Evolutionary conservation across 1,140 invertebrate species (phyloP).

Genomic region (Lithobius niger): DNA sequence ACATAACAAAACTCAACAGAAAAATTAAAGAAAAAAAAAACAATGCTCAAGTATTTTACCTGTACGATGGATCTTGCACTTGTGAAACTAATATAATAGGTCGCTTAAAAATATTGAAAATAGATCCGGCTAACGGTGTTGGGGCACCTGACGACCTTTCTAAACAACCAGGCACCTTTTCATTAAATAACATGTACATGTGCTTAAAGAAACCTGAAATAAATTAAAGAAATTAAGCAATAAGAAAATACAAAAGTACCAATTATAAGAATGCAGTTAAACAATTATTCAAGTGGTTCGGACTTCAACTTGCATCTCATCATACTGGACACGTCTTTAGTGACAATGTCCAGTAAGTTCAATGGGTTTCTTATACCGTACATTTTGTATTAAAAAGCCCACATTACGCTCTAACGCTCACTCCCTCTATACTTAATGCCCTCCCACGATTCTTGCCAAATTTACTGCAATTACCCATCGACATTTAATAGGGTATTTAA

Average conservation of each 20-base stretch:
- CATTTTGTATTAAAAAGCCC: no score
- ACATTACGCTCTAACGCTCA: no score
- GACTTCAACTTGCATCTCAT: not conserved
- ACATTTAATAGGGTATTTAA: no score
- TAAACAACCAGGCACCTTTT: constrained; percentile 53
- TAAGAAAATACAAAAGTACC: constrained; percentile 7
- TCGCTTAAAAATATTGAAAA: constrained; percentile 58
- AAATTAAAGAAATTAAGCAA: constrained; percentile 23
- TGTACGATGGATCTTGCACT: not conserved
- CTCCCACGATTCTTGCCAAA: no score
- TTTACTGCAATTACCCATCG: no score
- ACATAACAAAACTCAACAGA: no score
- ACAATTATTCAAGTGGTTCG: not conserved
- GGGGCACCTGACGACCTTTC: constrained; percentile 52
- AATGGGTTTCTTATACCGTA: no score
- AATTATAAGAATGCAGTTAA: not conserved
- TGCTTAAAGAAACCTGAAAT: constrained; percentile 52
- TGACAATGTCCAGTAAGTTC: no score
- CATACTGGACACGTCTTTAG: no score
- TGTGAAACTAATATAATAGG: constrained; percentile 39
- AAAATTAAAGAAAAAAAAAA: not conserved
- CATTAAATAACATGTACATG: constrained; percentile 51
- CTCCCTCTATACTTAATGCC: no score
- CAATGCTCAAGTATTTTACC: not conserved
- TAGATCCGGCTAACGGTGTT: constrained; percentile 53